Evolutionary conservation across 92 coral and sea anemone genomes (phyloP).

Genomic region (Desmophyllum pertusum): DNA sequence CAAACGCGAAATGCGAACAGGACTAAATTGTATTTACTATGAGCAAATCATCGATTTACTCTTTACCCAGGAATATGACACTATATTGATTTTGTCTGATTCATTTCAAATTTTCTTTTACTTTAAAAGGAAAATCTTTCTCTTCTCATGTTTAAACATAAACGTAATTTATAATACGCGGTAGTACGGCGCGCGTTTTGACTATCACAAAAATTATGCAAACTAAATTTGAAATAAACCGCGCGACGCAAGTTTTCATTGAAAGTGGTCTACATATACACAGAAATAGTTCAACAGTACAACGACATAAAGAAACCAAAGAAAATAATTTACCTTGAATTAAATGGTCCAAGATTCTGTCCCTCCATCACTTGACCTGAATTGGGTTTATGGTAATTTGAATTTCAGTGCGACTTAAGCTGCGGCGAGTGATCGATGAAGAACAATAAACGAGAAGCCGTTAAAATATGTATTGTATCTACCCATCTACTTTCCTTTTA

Average conservation of each 20-base stretch:
- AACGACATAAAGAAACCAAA: not conserved
- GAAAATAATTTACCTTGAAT: constrained; percentile 33
- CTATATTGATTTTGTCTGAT: constrained; percentile 15
- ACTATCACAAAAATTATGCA: not conserved
- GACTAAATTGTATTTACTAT: constrained; percentile 7
- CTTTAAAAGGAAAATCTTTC: not conserved
- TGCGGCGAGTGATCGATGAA: constrained; percentile 13
- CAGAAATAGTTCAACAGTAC: not conserved
- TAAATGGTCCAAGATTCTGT: not conserved
- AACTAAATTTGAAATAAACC: constrained; percentile 25
- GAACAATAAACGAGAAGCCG: not conserved
- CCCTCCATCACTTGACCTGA: constrained; percentile 16
- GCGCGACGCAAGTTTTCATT: not conserved
- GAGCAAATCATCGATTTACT: constrained; percentile 5
- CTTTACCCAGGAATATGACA: not conserved
- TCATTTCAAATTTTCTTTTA: constrained; percentile 8
- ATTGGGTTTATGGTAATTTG: constrained; percentile 25
- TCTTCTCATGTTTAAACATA: constrained; percentile 22
- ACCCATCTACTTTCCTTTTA: constrained; percentile 29
- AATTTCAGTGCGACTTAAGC: constrained; percentile 23
- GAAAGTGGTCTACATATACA: not conserved
- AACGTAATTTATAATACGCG: not conserved
- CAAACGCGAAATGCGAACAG: not conserved
- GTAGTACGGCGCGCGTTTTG: not conserved
- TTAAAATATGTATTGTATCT: constrained; percentile 34